A percentile compares a stretch with the other conserved stretches of the same genome.
Evolutionary conservation across 2,888 invertebrate genomes (phyloP).

Genomic region (Stenodema calcarata): DNA sequence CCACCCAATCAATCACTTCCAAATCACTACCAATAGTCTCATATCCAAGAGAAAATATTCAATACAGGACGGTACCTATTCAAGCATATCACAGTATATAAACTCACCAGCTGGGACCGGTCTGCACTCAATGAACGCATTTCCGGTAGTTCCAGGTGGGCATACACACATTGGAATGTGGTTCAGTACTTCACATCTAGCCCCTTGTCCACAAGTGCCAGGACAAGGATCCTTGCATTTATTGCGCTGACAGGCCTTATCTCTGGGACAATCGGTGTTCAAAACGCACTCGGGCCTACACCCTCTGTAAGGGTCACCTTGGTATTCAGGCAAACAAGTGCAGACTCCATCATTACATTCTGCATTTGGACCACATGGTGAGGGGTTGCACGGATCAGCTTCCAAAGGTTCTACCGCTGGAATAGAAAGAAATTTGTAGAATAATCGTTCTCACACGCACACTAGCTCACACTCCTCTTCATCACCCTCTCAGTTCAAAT

Average conservation of each 20-base stretch:
- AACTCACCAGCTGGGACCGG: conserved; percentile 64
- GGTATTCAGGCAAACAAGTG: conserved; percentile 72
- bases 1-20: background rate
- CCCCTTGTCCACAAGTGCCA: conserved; percentile 79
- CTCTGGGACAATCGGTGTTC: conserved; percentile 80
- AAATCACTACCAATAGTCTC: background rate
- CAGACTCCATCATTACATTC: conserved; percentile 71
- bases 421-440: conserved; percentile 13
- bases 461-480: background rate
- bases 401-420: conserved; percentile 52
- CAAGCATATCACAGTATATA: background rate
- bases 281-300: conserved; percentile 84
- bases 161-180: conserved; percentile 85
- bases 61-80: background rate
- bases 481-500: background rate
- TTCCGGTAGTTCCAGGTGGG: conserved; percentile 76
- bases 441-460: background rate
- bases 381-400: conserved; percentile 66
- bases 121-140: conserved; percentile 80
- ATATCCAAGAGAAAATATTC: background rate
- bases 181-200: conserved; percentile 79
- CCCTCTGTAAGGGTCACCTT: conserved; percentile 73
- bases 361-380: conserved; percentile 70
- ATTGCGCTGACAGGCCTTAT: conserved; percentile 78
- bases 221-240: conserved; percentile 84